Conservation (phyloP, 2,797 vertebrate genomes). For the Onychomys arenicola region DNA sequence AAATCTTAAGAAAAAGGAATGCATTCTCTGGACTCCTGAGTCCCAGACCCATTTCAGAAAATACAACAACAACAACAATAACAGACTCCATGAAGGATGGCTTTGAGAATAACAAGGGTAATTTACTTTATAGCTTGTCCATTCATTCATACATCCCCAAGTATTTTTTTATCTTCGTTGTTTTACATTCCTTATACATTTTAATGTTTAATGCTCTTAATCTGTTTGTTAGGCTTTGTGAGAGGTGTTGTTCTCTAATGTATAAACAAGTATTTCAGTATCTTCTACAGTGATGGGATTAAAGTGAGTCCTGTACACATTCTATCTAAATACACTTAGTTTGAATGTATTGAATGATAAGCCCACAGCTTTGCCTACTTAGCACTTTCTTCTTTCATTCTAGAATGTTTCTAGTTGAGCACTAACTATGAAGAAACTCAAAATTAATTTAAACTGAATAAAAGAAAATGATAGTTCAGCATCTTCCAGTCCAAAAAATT, state of each 20-base stretch:
- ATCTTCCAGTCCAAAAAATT: slow-evolving; percentile 24
- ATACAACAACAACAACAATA: background rate
- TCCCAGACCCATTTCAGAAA: background rate
- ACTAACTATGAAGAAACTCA: slow-evolving; percentile 3
- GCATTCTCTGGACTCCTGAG: background rate
- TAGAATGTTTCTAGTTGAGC: background rate
- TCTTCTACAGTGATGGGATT: background rate
- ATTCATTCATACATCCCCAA: background rate
- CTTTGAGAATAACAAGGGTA: background rate
- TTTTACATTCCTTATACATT: background rate
- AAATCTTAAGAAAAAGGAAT: background rate
- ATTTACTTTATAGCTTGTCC: background rate
- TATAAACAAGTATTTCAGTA: background rate
- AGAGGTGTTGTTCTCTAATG: background rate
- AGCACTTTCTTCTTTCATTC: slow-evolving; percentile 14
- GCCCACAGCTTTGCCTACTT: background rate
- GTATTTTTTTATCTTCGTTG: background rate
- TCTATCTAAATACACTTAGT: background rate
- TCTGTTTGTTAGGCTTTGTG: background rate
- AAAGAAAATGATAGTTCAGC: slow-evolving; percentile 47
- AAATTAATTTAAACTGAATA: slow-evolving; percentile 7
- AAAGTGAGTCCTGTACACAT: background rate
- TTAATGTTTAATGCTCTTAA: background rate
- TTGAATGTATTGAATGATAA: background rate
- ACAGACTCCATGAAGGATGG: background rate